Conservation (phyloP, 2,888 invertebrate genomes). For the Xestoiulus laeticollis region DNA sequence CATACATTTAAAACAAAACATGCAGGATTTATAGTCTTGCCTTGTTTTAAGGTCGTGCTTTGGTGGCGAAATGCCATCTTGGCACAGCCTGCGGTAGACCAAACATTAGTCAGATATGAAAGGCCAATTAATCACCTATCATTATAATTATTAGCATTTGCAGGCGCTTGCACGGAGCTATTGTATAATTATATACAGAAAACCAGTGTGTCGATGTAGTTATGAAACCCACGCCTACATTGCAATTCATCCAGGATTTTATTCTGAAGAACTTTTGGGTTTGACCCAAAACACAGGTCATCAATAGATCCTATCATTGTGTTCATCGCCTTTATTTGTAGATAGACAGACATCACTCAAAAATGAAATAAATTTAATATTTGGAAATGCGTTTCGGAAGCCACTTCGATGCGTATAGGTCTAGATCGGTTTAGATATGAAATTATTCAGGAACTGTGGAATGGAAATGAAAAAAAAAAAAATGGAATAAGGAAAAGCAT, state of each 20-base stretch:
- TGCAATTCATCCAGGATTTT: not conserved
- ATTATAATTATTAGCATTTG: not conserved
- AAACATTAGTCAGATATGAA: not conserved
- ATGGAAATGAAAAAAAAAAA: not conserved
- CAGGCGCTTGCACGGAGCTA: not conserved
- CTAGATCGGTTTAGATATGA: not conserved
- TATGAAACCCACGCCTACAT: not conserved
- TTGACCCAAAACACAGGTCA: not conserved
- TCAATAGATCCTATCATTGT: not conserved
- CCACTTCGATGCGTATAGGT: not conserved
- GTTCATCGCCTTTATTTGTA: not conserved
- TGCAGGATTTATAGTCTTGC: not conserved
- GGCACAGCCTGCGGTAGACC: constrained; percentile 15
- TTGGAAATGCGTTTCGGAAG: not conserved
- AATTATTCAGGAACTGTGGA: constrained; percentile 22
- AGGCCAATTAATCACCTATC: constrained; percentile 23
- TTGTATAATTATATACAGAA: not conserved
- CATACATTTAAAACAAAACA: not conserved
- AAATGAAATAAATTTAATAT: not conserved
- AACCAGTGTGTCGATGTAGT: not conserved
- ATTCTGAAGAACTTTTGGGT: not conserved
- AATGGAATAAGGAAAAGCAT: not conserved
- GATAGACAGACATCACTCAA: not conserved
- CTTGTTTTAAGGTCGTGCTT: not conserved
- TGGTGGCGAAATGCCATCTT: constrained; percentile 13